phyloP scores from a whole-genome alignment of 2,888 invertebrate genomes.

The Cosmorhoe ocellata region DNA sequence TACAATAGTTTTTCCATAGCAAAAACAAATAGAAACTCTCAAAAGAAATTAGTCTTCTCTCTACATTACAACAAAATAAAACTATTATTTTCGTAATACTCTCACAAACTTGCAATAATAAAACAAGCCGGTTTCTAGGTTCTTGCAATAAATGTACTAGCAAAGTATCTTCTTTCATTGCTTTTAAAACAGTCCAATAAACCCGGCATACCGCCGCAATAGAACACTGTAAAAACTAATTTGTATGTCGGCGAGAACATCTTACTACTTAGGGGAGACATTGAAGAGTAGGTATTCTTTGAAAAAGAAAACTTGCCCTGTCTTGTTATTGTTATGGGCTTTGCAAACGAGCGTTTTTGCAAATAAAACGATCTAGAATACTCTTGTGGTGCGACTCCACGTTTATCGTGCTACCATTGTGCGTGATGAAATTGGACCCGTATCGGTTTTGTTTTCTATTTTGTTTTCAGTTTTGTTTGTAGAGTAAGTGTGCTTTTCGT shows the following conservation, averaged over 20 bases:
- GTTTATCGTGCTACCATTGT: background rate
- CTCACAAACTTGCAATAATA: too few species aligned
- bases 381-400: background rate
- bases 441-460: too few species aligned
- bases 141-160: conserved; percentile 6
- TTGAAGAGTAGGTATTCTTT: conserved; percentile 41
- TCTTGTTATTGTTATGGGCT: conserved; percentile 47
- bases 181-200: background rate
- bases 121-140: conserved; percentile 21
- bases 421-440: conserved; percentile 6
- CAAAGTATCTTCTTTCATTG: background rate
- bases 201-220: conserved; percentile 28
- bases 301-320: conserved; percentile 41
- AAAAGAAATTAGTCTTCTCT: too few species aligned
- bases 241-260: conserved; percentile 49
- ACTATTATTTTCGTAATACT: too few species aligned
- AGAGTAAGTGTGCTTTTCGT: too few species aligned
- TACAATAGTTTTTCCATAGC: too few species aligned
- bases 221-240: conserved; percentile 39
- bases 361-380: conserved; percentile 4
- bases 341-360: conserved; percentile 35
- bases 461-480: too few species aligned
- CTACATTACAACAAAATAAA: too few species aligned
- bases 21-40: too few species aligned
- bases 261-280: conserved; percentile 35